Evolutionary conservation across 2,797 vertebrate species (phyloP).

Genomic region (Arrhamphus sclerolepis): DNA sequence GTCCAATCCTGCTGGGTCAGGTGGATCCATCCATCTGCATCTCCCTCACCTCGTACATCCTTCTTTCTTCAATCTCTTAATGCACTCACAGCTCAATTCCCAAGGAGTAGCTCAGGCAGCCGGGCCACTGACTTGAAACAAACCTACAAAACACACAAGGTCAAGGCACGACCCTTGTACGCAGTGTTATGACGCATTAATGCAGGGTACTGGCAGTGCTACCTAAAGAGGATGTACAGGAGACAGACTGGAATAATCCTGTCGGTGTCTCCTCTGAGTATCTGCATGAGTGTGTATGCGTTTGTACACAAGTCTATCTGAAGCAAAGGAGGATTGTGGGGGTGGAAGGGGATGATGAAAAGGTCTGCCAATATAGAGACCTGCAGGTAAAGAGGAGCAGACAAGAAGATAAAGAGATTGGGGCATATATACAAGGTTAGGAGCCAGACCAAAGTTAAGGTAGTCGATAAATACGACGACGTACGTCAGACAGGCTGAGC

Average conservation of each 20-base stretch:
- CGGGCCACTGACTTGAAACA: slow-evolving; percentile 55
- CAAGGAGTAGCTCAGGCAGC: slow-evolving; percentile 57
- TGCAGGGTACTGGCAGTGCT: slow-evolving; percentile 63
- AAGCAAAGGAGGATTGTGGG: slow-evolving; percentile 38
- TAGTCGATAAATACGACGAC: slow-evolving; percentile 34
- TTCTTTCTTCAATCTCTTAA: slow-evolving; percentile 65
- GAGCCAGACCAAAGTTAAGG: slow-evolving; percentile 45
- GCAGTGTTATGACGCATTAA: slow-evolving; percentile 46
- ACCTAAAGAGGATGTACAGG: slow-evolving; percentile 69
- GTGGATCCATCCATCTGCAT: slow-evolving; percentile 29
- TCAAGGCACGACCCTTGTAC: slow-evolving; percentile 44
- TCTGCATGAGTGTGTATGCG: slow-evolving; percentile 4
- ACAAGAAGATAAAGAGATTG: slow-evolving; percentile 69
- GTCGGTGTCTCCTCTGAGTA: slow-evolving; percentile 17
- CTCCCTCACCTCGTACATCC: slow-evolving; percentile 40
- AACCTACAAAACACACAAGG: slow-evolving; percentile 49
- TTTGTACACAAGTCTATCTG: slow-evolving; percentile 30
- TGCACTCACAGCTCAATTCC: slow-evolving; percentile 62
- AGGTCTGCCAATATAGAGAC: slow-evolving; percentile 57
- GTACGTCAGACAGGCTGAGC: slow-evolving; percentile 35
- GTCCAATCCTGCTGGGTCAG: slow-evolving; percentile 15
- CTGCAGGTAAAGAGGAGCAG: slow-evolving; percentile 40
- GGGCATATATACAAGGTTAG: slow-evolving; percentile 33
- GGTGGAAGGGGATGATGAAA: slow-evolving; percentile 36
- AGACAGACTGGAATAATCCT: slow-evolving; percentile 65